Percentiles rank a stretch among this genome's conserved stretches.
phyloP scores from a whole-genome alignment of 2,888 invertebrate species.

The Calameuta pallipes region DNA sequence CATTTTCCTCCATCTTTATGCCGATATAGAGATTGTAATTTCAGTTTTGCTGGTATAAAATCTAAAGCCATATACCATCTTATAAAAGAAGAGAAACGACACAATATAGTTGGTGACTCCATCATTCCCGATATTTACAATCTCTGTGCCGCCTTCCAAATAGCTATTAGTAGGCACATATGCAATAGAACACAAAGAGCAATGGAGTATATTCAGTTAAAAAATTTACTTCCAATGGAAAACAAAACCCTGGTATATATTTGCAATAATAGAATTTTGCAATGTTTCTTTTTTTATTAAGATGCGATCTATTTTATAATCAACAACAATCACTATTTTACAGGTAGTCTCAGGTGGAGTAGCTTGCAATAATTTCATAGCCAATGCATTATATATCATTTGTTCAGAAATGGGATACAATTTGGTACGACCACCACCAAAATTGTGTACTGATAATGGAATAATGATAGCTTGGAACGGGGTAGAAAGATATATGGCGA shows the following conservation, averaged over 20 bases:
- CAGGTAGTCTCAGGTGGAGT: conserved; percentile 95
- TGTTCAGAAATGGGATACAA: conserved; percentile 75
- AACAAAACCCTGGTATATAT: conserved; percentile 71
- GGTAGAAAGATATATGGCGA: conserved; percentile 77
- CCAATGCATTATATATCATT: conserved; percentile 75
- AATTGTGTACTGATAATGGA: conserved; percentile 96
- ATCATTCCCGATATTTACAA: conserved; percentile 82
- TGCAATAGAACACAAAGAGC: conserved; percentile 86
- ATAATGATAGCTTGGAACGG: conserved; percentile 99
- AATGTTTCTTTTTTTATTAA: background rate
- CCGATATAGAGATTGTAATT: conserved; percentile 82
- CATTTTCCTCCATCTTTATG: conserved; percentile 76
- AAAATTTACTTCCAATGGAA: conserved; percentile 72
- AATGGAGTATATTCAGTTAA: conserved; percentile 76
- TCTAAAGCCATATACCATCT: conserved; percentile 72
- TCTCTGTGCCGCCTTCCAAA: conserved; percentile 88
- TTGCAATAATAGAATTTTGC: conserved; percentile 14
- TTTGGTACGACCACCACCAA: conserved; percentile 81
- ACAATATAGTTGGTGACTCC: conserved; percentile 74
- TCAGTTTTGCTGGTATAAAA: conserved; percentile 89
- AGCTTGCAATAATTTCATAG: conserved; percentile 91
- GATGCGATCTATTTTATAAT: background rate
- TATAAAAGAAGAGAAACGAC: conserved; percentile 70
- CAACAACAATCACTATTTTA: conserved; percentile 25
- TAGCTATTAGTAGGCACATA: conserved; percentile 80